A percentile compares a stretch with the other conserved stretches of the same genome.
phyloP scores from a whole-genome alignment of 2,113 vertebrate species.

The Vireo altiloquus region DNA sequence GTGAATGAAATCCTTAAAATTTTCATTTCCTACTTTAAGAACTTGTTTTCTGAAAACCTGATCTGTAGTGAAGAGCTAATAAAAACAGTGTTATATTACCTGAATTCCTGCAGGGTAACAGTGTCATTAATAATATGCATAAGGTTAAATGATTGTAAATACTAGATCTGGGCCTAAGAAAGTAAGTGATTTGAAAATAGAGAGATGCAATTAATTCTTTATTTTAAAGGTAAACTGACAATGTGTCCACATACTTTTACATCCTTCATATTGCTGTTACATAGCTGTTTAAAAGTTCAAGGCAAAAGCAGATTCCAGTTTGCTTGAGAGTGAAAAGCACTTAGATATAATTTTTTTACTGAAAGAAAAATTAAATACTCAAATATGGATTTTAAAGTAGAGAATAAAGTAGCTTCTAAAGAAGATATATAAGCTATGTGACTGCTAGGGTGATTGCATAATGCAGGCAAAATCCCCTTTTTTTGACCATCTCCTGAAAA shows the following conservation, averaged over 20 bases:
- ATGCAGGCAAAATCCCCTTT: not conserved
- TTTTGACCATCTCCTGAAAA: not conserved
- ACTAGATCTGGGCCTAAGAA: not conserved
- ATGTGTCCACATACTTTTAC: not conserved
- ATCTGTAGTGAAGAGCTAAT: not conserved
- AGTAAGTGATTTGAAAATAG: not conserved
- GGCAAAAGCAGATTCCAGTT: not conserved
- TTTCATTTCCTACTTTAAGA: not conserved
- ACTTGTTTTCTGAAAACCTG: not conserved
- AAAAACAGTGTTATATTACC: not conserved
- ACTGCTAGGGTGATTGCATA: not conserved
- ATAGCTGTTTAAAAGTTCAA: not conserved
- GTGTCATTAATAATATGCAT: not conserved
- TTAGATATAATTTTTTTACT: not conserved
- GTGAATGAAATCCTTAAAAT: not conserved
- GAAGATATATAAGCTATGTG: not conserved
- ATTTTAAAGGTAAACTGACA: not conserved
- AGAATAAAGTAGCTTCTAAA: not conserved
- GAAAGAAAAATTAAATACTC: not conserved
- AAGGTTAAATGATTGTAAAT: not conserved
- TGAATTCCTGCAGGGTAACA: not conserved
- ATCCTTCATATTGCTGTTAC: not conserved
- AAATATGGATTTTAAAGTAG: not conserved
- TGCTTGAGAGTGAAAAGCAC: not conserved
- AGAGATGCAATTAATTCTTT: not conserved